These are phyloP conservation scores for Anagyrus pseudococci DNA, from an alignment of 2,888 invertebrate species.

Conservation along the genomic window DNA sequence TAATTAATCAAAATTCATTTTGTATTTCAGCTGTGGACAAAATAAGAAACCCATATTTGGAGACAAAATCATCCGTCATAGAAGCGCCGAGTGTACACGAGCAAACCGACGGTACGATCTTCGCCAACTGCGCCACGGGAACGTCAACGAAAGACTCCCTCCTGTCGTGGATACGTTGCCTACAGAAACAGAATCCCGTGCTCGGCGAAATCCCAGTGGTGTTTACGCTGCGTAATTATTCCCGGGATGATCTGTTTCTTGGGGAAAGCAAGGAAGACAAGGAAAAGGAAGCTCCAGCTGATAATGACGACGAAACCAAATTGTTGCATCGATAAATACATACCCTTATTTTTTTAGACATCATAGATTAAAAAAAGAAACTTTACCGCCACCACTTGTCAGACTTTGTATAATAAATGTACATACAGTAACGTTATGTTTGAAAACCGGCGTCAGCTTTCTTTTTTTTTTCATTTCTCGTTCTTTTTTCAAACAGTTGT, in stretches of 20 bases:
- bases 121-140: slow-evolving; percentile 90
- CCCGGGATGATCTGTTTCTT: slow-evolving; percentile 22
- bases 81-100: slow-evolving; percentile 80
- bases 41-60: slow-evolving; percentile 67
- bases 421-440: slow-evolving; percentile 9
- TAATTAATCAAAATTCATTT: slow-evolving; percentile 11
- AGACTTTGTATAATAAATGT: slow-evolving; percentile 17
- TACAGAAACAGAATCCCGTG: slow-evolving; percentile 79
- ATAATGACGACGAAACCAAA: slow-evolving; percentile 2
- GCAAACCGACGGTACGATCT: slow-evolving; percentile 89
- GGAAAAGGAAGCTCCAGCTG: neutral
- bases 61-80: slow-evolving; percentile 63
- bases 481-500: too few relatives aligned
- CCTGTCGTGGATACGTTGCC: slow-evolving; percentile 86
- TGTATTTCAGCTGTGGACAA: slow-evolving; percentile 74
- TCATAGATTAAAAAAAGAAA: too few relatives aligned
- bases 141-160: slow-evolving; percentile 89
- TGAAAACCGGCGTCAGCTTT: neutral
- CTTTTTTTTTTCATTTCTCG: too few relatives aligned
- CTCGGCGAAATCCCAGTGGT: slow-evolving; percentile 81
- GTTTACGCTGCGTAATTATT: slow-evolving; percentile 71
- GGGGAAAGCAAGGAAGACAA: neutral
- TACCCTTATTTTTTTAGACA: too few relatives aligned
- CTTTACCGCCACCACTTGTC: too few relatives aligned
- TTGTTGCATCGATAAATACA: slow-evolving; percentile 6